A percentile compares a stretch with the other conserved stretches of the same genome.
Conservation (phyloP, 92 coral and sea anemone genomes). For the Scolanthus callimorphus region DNA sequence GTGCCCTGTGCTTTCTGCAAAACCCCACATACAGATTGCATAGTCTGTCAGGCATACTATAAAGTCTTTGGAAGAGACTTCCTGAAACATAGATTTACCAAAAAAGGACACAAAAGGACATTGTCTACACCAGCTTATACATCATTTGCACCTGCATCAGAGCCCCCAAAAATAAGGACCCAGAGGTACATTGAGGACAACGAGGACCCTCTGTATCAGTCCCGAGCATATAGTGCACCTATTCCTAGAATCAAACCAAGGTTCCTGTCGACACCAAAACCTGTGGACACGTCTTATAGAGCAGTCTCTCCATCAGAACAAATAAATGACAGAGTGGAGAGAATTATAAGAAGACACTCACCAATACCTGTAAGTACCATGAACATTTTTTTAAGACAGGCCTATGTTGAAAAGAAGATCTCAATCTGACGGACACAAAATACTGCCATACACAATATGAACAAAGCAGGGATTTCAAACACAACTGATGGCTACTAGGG, state of each 20-base stretch:
- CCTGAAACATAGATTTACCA: slow-evolving; percentile 81
- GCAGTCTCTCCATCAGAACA: slow-evolving; percentile 57
- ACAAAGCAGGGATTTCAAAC: too few relatives aligned
- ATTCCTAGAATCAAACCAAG: slow-evolving; percentile 58
- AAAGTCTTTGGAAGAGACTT: slow-evolving; percentile 94
- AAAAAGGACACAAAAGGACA: slow-evolving; percentile 55
- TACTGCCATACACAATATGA: too few relatives aligned
- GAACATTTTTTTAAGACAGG: too few relatives aligned
- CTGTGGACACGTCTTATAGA: slow-evolving; percentile 40
- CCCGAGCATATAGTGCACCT: slow-evolving; percentile 93
- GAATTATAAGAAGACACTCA: slow-evolving; percentile 34
- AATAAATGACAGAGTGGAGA: slow-evolving; percentile 75
- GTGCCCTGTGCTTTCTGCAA: slow-evolving; percentile 92
- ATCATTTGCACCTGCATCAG: slow-evolving; percentile 44
- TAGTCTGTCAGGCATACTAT: slow-evolving; percentile 93
- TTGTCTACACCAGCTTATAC: slow-evolving; percentile 70
- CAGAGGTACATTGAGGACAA: slow-evolving; percentile 57
- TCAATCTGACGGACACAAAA: too few relatives aligned
- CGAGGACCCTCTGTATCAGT: slow-evolving; percentile 74
- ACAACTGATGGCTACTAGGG: too few relatives aligned
- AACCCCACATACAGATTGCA: slow-evolving; percentile 90
- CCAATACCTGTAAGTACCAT: slow-evolving; percentile 45
- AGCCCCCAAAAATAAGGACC: slow-evolving; percentile 47
- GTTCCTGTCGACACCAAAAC: slow-evolving; percentile 42
- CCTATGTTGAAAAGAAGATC: too few relatives aligned